Conservation (phyloP, 2,888 invertebrate species). For the Troides helena region DNA sequence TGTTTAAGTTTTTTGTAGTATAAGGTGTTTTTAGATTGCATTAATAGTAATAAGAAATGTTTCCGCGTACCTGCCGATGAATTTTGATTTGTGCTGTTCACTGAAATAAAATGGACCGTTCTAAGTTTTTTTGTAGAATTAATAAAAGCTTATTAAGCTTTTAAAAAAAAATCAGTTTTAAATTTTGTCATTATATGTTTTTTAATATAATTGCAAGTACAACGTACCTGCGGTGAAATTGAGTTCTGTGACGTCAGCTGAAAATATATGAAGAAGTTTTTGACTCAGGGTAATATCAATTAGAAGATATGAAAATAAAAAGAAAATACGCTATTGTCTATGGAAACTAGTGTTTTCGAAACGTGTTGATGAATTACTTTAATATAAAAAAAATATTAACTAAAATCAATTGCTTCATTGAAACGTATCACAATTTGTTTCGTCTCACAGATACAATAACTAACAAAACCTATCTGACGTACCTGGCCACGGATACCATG, state of each 20-base stretch:
- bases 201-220: not conserved
- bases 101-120: not conserved
- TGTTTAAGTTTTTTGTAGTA: not conserved
- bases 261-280: constrained; percentile 14
- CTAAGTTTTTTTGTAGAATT: not conserved
- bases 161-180: too few species aligned
- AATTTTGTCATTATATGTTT: too few species aligned
- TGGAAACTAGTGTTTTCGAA: too few species aligned
- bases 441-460: too few species aligned
- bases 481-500: constrained; percentile 7
- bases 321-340: not conserved
- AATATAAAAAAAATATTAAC: too few species aligned
- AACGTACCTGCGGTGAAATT: constrained; percentile 15
- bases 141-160: too few species aligned
- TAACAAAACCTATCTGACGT: not conserved
- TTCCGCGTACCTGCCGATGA: not conserved
- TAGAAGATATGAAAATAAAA: not conserved
- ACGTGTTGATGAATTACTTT: too few species aligned
- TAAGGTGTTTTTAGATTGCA: not conserved
- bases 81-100: not conserved
- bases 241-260: constrained; percentile 31
- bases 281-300: not conserved
- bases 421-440: too few species aligned
- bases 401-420: too few species aligned
- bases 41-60: not conserved